phyloP scores from a whole-genome alignment of 2,888 invertebrate genomes.

The Crocallis elinguaria region DNA sequence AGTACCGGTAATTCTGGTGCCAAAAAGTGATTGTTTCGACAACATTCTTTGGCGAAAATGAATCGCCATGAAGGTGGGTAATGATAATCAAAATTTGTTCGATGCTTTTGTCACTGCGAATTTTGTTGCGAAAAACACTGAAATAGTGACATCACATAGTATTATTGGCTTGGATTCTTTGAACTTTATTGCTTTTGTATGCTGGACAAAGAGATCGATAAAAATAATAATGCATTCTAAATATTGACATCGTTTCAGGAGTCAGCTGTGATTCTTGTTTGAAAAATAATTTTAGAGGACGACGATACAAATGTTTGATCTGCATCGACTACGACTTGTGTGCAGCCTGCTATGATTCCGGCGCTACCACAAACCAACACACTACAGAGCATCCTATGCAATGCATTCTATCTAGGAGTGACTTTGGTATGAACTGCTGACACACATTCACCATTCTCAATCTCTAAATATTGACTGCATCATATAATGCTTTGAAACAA shows the following conservation, averaged over 20 bases:
- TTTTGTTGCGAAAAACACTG: slow-evolving; percentile 62
- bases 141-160: slow-evolving; percentile 44
- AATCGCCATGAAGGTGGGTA: slow-evolving; percentile 97
- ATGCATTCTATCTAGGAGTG: slow-evolving; percentile 98
- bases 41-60: slow-evolving; percentile 88
- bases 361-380: slow-evolving; percentile 96
- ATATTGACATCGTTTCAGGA: slow-evolving; percentile 87
- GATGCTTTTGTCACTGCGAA: slow-evolving; percentile 80
- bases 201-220: slow-evolving; percentile 37
- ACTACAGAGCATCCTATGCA: slow-evolving; percentile 99
- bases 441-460: slow-evolving; percentile 15
- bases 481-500: no score
- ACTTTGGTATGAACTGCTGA: slow-evolving; percentile 90
- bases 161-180: slow-evolving; percentile 39
- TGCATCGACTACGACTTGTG: slow-evolving; percentile 99
- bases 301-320: slow-evolving; percentile 99
- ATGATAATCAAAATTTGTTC: slow-evolving; percentile 84
- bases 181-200: slow-evolving; percentile 33
- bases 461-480: neutral
- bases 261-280: slow-evolving; percentile 99
- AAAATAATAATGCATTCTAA: slow-evolving; percentile 56
- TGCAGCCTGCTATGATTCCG: slow-evolving; percentile 97
- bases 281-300: slow-evolving; percentile 98
- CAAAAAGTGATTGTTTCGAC: slow-evolving; percentile 75
- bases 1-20: slow-evolving; percentile 79